Percentiles rank a stretch among this genome's conserved stretches.
Evolutionary conservation across 1,140 invertebrate species (phyloP).

Genomic region (Charaxes varanes): DNA sequence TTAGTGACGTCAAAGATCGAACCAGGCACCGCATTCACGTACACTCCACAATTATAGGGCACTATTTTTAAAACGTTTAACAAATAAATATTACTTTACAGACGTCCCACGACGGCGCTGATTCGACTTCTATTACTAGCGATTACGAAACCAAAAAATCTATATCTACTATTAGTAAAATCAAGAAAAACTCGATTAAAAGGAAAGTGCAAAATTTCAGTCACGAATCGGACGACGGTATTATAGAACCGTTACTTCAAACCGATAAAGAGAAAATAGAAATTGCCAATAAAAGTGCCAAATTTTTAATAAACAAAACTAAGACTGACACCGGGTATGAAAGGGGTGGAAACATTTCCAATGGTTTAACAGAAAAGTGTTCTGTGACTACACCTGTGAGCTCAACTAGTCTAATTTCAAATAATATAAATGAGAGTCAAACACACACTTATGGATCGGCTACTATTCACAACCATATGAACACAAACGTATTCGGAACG

Average conservation of each 20-base stretch:
- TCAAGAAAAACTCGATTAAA: conserved; percentile 59
- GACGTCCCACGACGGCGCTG: conserved; percentile 60
- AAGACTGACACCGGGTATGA: conserved; percentile 51
- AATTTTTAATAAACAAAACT: conserved; percentile 46
- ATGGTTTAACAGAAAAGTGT: conserved; percentile 10
- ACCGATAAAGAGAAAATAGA: conserved; percentile 48
- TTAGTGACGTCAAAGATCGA: too few species aligned
- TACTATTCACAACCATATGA: conserved; percentile 53
- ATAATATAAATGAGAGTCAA: conserved; percentile 20
- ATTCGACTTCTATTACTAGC: conserved; percentile 57
- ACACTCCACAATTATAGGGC: too few species aligned
- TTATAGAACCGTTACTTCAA: conserved; percentile 61
- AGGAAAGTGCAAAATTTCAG: conserved; percentile 57
- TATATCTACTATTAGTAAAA: conserved; percentile 48
- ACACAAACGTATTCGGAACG: conserved; percentile 43
- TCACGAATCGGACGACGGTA: conserved; percentile 59
- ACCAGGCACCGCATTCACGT: too few species aligned
- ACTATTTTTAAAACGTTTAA: too few species aligned
- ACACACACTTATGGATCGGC: conserved; percentile 16
- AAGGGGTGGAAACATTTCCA: conserved; percentile 19
- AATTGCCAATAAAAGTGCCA: conserved; percentile 52
- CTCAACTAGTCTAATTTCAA: conserved; percentile 16
- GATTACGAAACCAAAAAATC: conserved; percentile 59
- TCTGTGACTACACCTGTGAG: conserved; percentile 12
- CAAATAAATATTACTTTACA: too few species aligned